A percentile compares a stretch with the other conserved stretches of the same genome.
Evolutionary conservation across 2,113 vertebrate species (phyloP).

Genomic region (Nansenia antarctica): DNA sequence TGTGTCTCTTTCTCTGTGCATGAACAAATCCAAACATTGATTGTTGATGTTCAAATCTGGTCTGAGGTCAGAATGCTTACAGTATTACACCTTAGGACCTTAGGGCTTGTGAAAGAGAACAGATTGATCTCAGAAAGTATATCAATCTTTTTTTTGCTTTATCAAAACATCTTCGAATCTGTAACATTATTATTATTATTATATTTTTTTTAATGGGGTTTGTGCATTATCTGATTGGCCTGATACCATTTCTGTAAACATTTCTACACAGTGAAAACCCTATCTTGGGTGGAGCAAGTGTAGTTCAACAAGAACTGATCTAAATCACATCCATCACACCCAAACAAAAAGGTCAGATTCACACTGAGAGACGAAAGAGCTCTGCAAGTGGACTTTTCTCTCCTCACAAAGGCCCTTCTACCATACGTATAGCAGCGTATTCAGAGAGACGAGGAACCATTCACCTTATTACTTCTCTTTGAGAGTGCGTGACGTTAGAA

Average conservation of each 20-base stretch:
- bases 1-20: constrained; percentile 13
- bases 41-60: too few species aligned
- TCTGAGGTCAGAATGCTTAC: too few species aligned
- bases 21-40: constrained; percentile 7
- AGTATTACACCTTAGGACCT: too few species aligned
- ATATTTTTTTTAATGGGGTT: too few species aligned
- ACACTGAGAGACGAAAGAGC: neutral
- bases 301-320: neutral
- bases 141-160: too few species aligned
- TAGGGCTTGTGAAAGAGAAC: too few species aligned
- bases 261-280: neutral
- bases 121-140: too few species aligned
- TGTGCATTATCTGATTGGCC: neutral
- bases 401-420: neutral
- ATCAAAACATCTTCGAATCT: too few species aligned
- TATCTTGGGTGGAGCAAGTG: neutral
- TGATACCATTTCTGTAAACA: neutral
- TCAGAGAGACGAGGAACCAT: too few species aligned
- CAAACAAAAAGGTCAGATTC: neutral
- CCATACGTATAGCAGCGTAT: neutral
- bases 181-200: too few species aligned
- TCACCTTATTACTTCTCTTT: too few species aligned
- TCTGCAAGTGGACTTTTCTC: neutral
- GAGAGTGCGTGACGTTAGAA: too few species aligned
- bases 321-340: neutral